Base-by-base conservation (phyloP, 2,888 invertebrate species). In the Scaptodrosophila latifasciaeformis region DNA sequence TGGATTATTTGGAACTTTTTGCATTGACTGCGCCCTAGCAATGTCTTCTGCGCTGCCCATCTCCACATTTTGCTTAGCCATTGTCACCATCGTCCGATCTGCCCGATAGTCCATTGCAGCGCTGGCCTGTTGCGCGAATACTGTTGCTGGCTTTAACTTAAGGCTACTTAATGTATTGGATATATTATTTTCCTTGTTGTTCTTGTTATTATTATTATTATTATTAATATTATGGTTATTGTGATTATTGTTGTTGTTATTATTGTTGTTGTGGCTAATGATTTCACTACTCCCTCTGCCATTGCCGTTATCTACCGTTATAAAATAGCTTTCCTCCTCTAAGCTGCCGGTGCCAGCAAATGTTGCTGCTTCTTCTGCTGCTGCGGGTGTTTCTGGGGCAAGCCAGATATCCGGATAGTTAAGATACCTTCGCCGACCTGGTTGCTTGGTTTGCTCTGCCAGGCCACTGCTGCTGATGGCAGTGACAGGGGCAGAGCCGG, bases 1-100 rank as follows among this genome's bases (percentile, higher is more conserved):
- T 84, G 85, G 84, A 85, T 61, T 81, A 82, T 85, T 86, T 84
- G 85, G 84, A 85, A 85, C 84, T 83, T 82, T 81, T 80, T 76
- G 82, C 76, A 75, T 74, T 71, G 72, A 65, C 65, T 68, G 77
- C 55, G 59, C 64, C 45, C 56, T 34, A n/a, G n/a, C n/a, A 55
- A 54, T 56, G 64, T 49, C 55, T 62, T 45, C 42, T 59, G 18
- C 10, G 54, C 50, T 50, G 50, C 56, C 17, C 46, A 21, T 50
- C 39, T 2, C 30, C 39, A 29, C 42, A 42, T 67, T 57, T 46
- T 59, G 59, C 49, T 62, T 49, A 7, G 65, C 54, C 54, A 49
- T 30, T 62, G 56, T 48, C 44, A 71, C 58, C 50, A 27, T 55
- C 54, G 50, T 54, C 50, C 3, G 15, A 21, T 31, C 6, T 13